Evolutionary conservation across 2,888 invertebrate species (phyloP), one percentile per base, ranked within the genome.

Genomic region (Venusia cambrica): DNA sequence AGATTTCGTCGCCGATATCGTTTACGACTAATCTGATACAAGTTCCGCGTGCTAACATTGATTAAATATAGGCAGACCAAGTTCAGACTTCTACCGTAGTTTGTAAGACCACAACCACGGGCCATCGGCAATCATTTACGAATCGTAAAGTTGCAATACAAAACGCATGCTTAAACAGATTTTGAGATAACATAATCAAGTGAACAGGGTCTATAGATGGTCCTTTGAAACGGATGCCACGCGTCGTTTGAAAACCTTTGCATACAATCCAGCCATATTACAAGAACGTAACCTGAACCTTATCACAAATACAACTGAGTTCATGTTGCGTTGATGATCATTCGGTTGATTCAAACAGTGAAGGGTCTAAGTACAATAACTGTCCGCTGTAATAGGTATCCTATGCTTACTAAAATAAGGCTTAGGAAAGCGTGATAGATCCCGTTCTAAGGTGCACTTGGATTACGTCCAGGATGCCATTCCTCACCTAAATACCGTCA

Each of bases 401-500:
- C 8, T 39, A 45, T 2, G 9, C 0, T 2, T 0, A n/a, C 7
- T 0, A 0, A 0, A 0, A 34, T 56, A 61, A 37, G 25, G 56
- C 52, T 38, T 12, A 7, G n/a, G 12, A 14, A 28, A 43, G 21
- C 2, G 8, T 20, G 3, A 6, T n/a, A 12, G 5, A n/a, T n/a
- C n/a, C n/a, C n/a, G 17, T 20, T 35, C 32, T 51, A 44, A 42
- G 48, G 45, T 61, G 55, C 43, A 30, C 53, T 68, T 77, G 73
- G 73, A 67, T 51, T 51, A 18, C 25, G 50, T 73, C 73, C 73
- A 77, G 70, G 60, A 69, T 66, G 67, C 62, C 53, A 71, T 68
- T 61, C 62, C 67, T 72, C 59, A 73, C 65, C 72, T 60, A 70
- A 71, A 71, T 72, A 73, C 74, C 73, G 69, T 59, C 60, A 42